Evolutionary conservation across 2,113 vertebrate genomes (phyloP).

Genomic region (Tetraodon nigroviridis): DNA sequence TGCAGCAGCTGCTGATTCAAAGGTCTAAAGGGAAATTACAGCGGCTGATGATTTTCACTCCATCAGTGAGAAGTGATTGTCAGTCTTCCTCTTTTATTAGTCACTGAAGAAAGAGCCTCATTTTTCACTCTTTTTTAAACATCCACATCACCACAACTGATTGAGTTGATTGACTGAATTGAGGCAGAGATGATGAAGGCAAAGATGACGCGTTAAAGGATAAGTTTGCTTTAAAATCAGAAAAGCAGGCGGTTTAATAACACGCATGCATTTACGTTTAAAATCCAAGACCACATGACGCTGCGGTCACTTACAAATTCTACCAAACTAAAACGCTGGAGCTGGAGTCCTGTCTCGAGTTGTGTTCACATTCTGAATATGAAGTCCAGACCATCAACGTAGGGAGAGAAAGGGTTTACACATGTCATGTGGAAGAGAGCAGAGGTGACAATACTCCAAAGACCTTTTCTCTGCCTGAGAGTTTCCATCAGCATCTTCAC

Average conservation of each 20-base stretch:
- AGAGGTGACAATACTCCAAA: conserved; percentile 47
- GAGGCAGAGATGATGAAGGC: too few species aligned
- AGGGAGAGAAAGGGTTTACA: conserved; percentile 14
- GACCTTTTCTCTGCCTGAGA: conserved; percentile 42
- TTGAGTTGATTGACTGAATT: not conserved
- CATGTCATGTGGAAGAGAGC: conserved; percentile 38
- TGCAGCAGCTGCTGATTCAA: conserved; percentile 10
- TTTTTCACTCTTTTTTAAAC: conserved; percentile 2
- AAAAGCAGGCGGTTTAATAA: not conserved
- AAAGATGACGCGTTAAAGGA: not conserved
- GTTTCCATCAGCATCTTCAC: conserved; percentile 46
- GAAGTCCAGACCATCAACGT: not conserved
- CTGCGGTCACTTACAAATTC: conserved; percentile 13
- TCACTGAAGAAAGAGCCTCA: conserved; percentile 6
- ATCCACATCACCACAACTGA: conserved; percentile 3
- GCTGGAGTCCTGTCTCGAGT: too few species aligned
- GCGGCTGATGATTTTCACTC: conserved; percentile 12
- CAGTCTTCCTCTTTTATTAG: conserved; percentile 10
- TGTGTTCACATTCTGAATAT: not conserved
- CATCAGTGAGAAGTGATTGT: conserved; percentile 19
- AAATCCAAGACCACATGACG: conserved; percentile 10
- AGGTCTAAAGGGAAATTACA: conserved; percentile 19
- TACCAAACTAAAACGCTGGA: too few species aligned
- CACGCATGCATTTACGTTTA: not conserved
- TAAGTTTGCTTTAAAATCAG: not conserved